phyloP scores from a whole-genome alignment of 2,888 invertebrate genomes.

The Tiliacea aurago region DNA sequence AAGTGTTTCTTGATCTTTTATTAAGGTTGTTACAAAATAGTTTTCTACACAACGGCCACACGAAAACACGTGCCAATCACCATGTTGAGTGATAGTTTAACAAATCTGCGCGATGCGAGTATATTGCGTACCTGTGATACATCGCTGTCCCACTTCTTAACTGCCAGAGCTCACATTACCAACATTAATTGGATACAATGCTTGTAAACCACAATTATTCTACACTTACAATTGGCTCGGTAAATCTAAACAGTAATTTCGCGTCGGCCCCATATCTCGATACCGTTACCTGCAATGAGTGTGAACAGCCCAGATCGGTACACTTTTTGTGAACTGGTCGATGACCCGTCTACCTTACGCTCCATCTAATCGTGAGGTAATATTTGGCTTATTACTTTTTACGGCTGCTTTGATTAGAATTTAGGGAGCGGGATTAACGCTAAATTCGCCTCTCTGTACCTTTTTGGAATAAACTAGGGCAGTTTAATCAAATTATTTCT shows the following conservation, averaged over 20 bases:
- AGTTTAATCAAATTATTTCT: slow-evolving; percentile 31
- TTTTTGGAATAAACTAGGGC: slow-evolving; percentile 27
- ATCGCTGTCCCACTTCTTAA: slow-evolving; percentile 54
- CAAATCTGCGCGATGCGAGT: slow-evolving; percentile 31
- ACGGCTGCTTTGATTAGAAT: slow-evolving; percentile 44
- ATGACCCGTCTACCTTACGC: slow-evolving; percentile 70
- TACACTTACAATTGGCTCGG: slow-evolving; percentile 69
- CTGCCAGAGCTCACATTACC: slow-evolving; percentile 55
- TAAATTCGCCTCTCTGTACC: slow-evolving; percentile 4
- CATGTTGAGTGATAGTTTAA: slow-evolving; percentile 40
- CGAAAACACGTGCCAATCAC: slow-evolving; percentile 19
- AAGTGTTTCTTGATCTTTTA: background rate
- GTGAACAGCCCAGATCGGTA: slow-evolving; percentile 69
- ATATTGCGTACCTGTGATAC: slow-evolving; percentile 60
- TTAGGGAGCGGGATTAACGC: slow-evolving; percentile 27
- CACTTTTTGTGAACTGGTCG: slow-evolving; percentile 78
- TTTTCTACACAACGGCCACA: background rate
- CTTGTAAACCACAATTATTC: slow-evolving; percentile 64
- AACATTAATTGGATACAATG: slow-evolving; percentile 63
- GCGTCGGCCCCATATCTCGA: slow-evolving; percentile 69
- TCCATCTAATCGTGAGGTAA: slow-evolving; percentile 50
- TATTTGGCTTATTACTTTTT: slow-evolving; percentile 58
- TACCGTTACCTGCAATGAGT: slow-evolving; percentile 79
- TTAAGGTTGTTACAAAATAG: slow-evolving; percentile 5
- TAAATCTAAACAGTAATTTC: slow-evolving; percentile 75